Conservation (phyloP, 2,113 vertebrate genomes). For the Microcebus jonahi region DNA sequence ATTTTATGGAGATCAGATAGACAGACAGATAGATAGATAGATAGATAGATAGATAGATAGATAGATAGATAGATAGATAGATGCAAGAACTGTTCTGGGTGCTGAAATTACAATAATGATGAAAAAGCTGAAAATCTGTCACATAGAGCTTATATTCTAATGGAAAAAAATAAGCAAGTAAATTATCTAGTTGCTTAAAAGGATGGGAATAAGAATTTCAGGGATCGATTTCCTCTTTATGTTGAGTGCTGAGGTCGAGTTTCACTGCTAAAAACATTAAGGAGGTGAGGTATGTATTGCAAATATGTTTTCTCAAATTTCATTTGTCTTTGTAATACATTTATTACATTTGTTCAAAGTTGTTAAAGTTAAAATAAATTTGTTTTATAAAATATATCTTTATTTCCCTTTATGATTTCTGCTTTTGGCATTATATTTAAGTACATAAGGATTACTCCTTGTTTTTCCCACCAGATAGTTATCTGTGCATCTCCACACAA, state of each 20-base stretch:
- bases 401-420: background rate
- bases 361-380: background rate
- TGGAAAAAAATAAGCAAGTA: background rate
- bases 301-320: background rate
- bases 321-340: background rate
- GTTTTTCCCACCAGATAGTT: background rate
- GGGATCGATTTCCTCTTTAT: background rate
- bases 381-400: background rate
- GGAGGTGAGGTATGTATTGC: background rate
- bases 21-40: background rate
- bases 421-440: background rate
- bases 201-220: background rate
- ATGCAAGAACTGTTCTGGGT: background rate
- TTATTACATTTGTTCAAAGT: background rate
- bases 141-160: background rate
- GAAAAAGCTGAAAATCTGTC: background rate
- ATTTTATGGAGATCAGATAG: background rate
- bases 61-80: background rate
- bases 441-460: background rate
- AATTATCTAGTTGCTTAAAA: background rate
- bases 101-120: background rate
- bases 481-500: background rate
- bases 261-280: background rate
- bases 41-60: background rate
- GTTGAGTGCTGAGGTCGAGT: background rate